Conservation (phyloP, 1,140 invertebrate species). For the Meloidogyne chitwoodi region DNA sequence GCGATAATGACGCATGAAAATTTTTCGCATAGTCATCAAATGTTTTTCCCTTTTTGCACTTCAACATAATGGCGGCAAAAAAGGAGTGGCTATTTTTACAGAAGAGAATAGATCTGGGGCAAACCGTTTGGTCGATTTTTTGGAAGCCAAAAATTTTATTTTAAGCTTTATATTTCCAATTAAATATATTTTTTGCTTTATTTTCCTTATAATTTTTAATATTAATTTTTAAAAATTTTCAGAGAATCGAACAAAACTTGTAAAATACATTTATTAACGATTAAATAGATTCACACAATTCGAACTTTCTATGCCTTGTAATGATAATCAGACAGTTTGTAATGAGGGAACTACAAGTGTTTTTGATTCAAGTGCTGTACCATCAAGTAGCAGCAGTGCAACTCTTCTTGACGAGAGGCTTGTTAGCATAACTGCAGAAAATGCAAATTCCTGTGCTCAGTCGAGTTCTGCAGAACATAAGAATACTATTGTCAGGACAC, state of each 20-base stretch:
- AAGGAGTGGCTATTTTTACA: background rate
- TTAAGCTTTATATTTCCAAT: too few species aligned
- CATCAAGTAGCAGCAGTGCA: conserved; percentile 5
- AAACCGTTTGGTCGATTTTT: background rate
- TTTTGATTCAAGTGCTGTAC: background rate
- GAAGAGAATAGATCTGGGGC: background rate
- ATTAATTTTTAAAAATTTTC: background rate
- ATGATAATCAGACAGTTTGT: conserved; percentile 3
- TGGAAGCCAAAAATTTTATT: background rate
- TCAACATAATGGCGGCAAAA: background rate
- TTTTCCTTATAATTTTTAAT: background rate
- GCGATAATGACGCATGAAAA: background rate
- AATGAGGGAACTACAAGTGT: conserved; percentile 1
- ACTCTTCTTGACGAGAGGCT: background rate
- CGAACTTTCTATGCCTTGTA: conserved; percentile 20
- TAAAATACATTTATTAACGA: background rate
- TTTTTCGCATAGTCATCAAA: background rate
- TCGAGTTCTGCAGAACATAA: background rate
- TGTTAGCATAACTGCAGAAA: background rate
- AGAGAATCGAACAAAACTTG: background rate
- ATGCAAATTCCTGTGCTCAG: background rate
- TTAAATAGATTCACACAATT: background rate
- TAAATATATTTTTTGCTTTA: too few species aligned
- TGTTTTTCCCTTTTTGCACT: background rate
- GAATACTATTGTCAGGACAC: background rate